phyloP scores from a whole-genome alignment of 2,888 invertebrate species.

The Malthinus flaveolus region DNA sequence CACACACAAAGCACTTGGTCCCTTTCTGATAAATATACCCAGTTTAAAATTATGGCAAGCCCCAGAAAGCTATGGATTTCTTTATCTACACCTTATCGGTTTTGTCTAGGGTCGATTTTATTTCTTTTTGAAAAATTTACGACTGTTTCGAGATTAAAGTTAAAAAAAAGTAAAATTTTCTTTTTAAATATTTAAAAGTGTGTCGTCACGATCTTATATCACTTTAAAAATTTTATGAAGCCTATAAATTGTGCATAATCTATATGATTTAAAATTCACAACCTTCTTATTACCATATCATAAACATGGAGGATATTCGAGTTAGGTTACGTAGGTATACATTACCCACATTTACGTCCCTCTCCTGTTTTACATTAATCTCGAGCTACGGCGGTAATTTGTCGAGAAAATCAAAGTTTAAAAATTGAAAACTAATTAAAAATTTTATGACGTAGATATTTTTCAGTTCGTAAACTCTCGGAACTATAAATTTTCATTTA shows the following conservation, averaged over 20 bases:
- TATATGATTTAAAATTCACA: slow-evolving; percentile 8
- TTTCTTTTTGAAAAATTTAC: slow-evolving; percentile 27
- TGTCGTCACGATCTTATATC: slow-evolving; percentile 12
- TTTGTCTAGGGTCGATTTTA: slow-evolving; percentile 29
- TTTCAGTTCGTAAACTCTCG: slow-evolving; percentile 5
- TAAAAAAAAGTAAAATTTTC: slow-evolving; percentile 26
- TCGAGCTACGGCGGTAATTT: not conserved
- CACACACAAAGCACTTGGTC: slow-evolving; percentile 24
- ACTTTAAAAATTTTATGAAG: slow-evolving; percentile 5
- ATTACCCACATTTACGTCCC: not conserved
- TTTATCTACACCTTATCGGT: slow-evolving; percentile 29
- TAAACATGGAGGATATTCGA: not conserved
- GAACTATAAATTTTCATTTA: slow-evolving; percentile 26
- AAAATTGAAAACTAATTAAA: slow-evolving; percentile 11
- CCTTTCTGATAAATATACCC: slow-evolving; percentile 24
- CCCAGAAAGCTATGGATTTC: slow-evolving; percentile 26
- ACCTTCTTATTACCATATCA: slow-evolving; percentile 5
- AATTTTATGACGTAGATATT: slow-evolving; percentile 11
- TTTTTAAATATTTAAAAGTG: slow-evolving; percentile 23
- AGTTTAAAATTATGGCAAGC: slow-evolving; percentile 25
- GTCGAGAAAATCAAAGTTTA: slow-evolving; percentile 1
- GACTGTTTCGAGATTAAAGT: slow-evolving; percentile 25
- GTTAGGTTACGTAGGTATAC: not conserved
- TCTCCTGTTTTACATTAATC: not conserved
- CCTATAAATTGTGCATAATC: slow-evolving; percentile 5